phyloP scores from a whole-genome alignment of 2,113 vertebrate genomes.

The Phrynosoma blainvillii region DNA sequence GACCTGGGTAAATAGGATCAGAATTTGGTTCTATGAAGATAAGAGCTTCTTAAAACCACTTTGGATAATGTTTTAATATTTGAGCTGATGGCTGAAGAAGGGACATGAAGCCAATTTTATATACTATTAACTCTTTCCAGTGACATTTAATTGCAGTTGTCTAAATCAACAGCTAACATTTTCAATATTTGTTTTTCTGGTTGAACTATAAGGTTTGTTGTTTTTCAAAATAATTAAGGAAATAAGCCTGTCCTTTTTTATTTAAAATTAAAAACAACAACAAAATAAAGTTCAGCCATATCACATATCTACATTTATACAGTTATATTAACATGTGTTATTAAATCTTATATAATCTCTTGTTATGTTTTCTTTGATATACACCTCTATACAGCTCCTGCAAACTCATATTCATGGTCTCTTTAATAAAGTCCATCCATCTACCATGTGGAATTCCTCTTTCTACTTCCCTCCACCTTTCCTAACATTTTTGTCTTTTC shows the following conservation, averaged over 20 bases:
- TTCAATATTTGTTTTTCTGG: neutral
- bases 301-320: too few species aligned
- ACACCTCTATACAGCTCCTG: too few species aligned
- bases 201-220: neutral
- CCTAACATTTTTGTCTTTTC: too few species aligned
- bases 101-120: neutral
- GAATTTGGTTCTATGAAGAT: neutral
- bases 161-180: neutral
- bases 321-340: too few species aligned
- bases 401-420: too few species aligned
- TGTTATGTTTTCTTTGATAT: too few species aligned
- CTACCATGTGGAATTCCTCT: too few species aligned
- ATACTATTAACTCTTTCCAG: neutral
- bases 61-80: neutral
- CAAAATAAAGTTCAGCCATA: too few species aligned
- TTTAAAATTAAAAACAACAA: too few species aligned
- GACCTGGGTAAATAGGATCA: neutral
- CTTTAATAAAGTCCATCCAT: too few species aligned
- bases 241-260: neutral
- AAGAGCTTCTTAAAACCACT: neutral
- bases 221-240: neutral
- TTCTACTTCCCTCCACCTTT: too few species aligned
- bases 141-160: conserved; percentile 8
- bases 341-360: too few species aligned
- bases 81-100: conserved; percentile 7